Percentiles rank a stretch among this genome's conserved stretches.
Evolutionary conservation across 2,888 invertebrate species (phyloP).

Genomic region (Ectemnius lituratus): DNA sequence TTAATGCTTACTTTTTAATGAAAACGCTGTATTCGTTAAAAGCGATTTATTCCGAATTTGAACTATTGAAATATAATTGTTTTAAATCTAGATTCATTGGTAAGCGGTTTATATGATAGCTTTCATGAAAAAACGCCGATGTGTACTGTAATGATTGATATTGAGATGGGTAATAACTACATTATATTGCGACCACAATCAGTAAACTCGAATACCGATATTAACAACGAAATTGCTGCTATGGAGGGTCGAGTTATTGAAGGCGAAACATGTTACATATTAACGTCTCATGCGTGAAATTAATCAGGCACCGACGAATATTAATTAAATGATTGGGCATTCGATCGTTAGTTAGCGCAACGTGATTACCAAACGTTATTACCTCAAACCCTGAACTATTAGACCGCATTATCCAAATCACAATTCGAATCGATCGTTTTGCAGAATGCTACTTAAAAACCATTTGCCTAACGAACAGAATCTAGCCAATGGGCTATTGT

Average conservation of each 20-base stretch:
- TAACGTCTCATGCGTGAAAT: slow-evolving; percentile 1
- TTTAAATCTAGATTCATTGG: no score
- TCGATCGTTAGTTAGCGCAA: neutral
- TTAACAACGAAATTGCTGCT: neutral
- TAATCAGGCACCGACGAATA: neutral
- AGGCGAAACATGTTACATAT: neutral
- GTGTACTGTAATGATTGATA: no score
- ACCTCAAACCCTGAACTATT: neutral
- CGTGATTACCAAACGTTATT: neutral
- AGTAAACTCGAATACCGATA: neutral
- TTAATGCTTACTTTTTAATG: no score
- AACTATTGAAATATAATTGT: no score
- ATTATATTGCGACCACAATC: no score
- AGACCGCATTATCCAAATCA: neutral
- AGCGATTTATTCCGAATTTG: no score
- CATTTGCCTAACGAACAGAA: neutral
- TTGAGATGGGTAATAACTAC: no score
- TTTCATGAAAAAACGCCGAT: no score
- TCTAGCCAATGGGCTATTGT: neutral
- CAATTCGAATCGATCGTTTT: neutral
- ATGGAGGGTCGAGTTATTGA: neutral
- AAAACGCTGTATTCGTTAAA: no score
- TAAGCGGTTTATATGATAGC: no score
- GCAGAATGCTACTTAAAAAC: no score
- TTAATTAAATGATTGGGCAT: slow-evolving; percentile 7